Evolutionary conservation across 2,888 invertebrate genomes (phyloP).

Genomic region (Brachyptera risi): DNA sequence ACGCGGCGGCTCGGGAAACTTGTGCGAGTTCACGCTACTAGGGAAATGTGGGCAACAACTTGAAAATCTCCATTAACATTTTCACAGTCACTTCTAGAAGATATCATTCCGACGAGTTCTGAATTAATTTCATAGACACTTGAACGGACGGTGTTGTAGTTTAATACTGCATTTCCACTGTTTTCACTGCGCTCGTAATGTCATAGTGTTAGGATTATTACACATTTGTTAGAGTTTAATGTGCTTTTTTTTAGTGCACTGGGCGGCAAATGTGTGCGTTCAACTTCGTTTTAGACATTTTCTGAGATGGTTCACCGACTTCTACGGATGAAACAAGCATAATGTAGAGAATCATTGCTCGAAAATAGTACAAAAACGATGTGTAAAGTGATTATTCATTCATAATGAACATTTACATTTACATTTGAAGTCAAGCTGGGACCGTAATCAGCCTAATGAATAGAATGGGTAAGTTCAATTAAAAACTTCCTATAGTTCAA

Average conservation of each 20-base stretch:
- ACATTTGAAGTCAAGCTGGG: too few species aligned
- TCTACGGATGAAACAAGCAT: neutral
- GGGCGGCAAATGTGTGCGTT: slow-evolving; percentile 9
- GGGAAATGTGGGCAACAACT: neutral
- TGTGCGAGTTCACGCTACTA: neutral
- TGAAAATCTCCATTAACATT: neutral
- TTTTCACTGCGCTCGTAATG: neutral
- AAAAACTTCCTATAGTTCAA: too few species aligned
- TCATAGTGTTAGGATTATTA: neutral
- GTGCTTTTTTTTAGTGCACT: slow-evolving; percentile 9
- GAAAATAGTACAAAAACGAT: neutral
- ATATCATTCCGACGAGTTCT: too few species aligned
- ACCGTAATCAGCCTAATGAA: slow-evolving; percentile 5
- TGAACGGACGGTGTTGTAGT: too few species aligned
- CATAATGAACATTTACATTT: too few species aligned
- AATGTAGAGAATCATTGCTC: neutral
- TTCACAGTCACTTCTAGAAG: too few species aligned
- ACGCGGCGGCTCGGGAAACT: neutral
- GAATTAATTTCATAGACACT: too few species aligned
- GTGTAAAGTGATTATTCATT: too few species aligned
- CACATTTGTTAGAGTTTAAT: neutral
- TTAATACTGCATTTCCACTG: too few species aligned
- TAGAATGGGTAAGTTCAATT: slow-evolving; percentile 13
- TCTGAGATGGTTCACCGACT: slow-evolving; percentile 4
- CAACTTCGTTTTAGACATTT: neutral